Evolutionary conservation across 2,113 vertebrate genomes (phyloP).

Genomic region (Rhinopomastus cyanomelas): DNA sequence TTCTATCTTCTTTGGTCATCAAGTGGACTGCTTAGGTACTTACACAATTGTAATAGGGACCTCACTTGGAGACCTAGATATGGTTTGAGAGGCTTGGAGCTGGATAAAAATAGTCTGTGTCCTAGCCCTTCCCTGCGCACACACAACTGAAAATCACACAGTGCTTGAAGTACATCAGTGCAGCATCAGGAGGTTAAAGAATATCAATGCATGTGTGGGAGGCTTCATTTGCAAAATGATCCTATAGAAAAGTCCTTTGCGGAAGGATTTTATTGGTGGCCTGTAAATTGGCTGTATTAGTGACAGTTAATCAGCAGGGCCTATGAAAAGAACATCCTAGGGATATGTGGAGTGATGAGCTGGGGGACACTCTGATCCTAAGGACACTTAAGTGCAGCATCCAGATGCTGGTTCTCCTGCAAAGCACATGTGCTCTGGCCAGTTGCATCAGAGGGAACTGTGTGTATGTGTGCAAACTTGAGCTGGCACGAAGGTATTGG

Average conservation of each 20-base stretch:
- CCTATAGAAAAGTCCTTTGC: not conserved
- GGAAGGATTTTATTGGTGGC: not conserved
- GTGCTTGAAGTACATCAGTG: not conserved
- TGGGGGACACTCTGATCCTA: not conserved
- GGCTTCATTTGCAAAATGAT: not conserved
- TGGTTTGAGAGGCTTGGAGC: not conserved
- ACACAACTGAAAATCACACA: not conserved
- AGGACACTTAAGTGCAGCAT: rapidly evolving
- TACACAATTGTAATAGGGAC: not conserved
- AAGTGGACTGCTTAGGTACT: not conserved
- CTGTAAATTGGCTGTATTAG: not conserved
- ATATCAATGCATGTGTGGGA: not conserved
- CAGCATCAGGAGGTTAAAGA: not conserved
- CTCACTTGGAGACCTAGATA: not conserved
- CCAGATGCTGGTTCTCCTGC: not conserved
- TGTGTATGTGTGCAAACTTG: not conserved
- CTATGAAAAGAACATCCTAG: not conserved
- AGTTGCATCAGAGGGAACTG: not conserved
- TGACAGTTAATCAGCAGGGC: not conserved
- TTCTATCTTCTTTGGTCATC: not conserved
- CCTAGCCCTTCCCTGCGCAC: no score
- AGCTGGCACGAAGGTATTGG: not conserved
- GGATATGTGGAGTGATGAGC: not conserved
- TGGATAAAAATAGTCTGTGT: not conserved
- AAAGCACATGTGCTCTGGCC: rapidly evolving